phyloP scores from a whole-genome alignment of 2,797 vertebrate species.

The Rhinatrema bivittatum region DNA sequence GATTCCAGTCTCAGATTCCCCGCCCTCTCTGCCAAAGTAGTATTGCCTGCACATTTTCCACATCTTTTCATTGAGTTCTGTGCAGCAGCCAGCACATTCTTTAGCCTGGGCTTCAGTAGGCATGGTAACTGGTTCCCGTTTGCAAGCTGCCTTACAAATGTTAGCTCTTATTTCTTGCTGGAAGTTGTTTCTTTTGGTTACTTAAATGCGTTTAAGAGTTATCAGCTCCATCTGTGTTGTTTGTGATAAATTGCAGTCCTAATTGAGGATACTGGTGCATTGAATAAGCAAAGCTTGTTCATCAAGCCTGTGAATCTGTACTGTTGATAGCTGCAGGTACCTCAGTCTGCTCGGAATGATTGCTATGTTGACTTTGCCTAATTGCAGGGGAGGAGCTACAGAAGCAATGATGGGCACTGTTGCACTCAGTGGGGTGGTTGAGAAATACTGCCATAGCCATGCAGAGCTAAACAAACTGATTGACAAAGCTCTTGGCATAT shows the following conservation, averaged over 20 bases:
- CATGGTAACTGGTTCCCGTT: conserved; percentile 64
- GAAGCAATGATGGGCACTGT: conserved; percentile 47
- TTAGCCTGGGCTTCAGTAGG: conserved; percentile 57
- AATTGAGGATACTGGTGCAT: conserved; percentile 43
- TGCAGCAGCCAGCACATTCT: conserved; percentile 63
- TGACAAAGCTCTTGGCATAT: conserved; percentile 49
- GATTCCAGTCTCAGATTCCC: conserved; percentile 58
- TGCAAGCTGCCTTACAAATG: conserved; percentile 47
- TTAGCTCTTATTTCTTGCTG: conserved; percentile 36
- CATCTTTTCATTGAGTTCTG: conserved; percentile 64
- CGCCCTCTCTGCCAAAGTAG: conserved; percentile 53
- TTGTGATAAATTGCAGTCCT: conserved; percentile 51
- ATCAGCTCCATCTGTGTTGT: conserved; percentile 50
- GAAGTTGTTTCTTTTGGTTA: conserved; percentile 27
- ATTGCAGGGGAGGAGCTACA: conserved; percentile 91
- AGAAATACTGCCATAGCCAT: conserved; percentile 40
- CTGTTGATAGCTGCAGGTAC: conserved; percentile 69
- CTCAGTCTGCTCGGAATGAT: conserved; percentile 56
- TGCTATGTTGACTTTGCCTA: conserved; percentile 94
- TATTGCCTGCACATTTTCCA: conserved; percentile 57
- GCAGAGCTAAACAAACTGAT: conserved; percentile 48
- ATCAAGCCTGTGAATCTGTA: conserved; percentile 30
- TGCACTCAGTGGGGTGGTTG: conserved; percentile 53
- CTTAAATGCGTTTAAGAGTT: conserved; percentile 37
- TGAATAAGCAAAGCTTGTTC: conserved; percentile 45